Conservation (phyloP, 1,140 invertebrate genomes). For the Nomia melanderi region DNA sequence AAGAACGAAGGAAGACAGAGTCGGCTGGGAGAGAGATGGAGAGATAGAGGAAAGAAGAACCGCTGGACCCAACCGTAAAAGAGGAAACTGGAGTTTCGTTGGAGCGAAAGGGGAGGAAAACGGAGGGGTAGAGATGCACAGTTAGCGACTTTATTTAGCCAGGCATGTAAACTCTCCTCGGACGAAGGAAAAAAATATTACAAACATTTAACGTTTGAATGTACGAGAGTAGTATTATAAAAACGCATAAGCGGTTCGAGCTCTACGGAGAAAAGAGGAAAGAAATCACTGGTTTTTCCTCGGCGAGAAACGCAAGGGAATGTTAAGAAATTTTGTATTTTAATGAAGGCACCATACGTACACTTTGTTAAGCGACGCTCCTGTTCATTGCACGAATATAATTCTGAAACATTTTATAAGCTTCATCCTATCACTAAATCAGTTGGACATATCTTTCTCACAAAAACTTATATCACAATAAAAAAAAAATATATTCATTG, state of each 20-base stretch:
- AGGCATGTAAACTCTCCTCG: constrained; percentile 30
- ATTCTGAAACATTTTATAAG: constrained; percentile 51
- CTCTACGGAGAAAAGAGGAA: background rate
- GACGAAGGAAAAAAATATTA: constrained; percentile 48
- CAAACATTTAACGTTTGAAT: constrained; percentile 32
- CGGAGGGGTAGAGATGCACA: constrained; percentile 19
- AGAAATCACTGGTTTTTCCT: constrained; percentile 7
- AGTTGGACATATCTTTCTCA: too few species aligned
- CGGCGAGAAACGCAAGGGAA: constrained; percentile 10
- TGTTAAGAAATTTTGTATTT: constrained; percentile 54
- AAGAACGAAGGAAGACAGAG: background rate
- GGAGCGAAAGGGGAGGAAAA: constrained; percentile 17
- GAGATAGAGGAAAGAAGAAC: background rate
- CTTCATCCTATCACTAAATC: background rate
- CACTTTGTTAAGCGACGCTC: constrained; percentile 32
- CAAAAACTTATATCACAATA: too few species aligned
- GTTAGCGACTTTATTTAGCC: constrained; percentile 53
- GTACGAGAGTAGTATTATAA: background rate
- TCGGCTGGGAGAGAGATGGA: constrained; percentile 15
- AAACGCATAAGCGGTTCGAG: background rate
- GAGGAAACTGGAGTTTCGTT: constrained; percentile 16
- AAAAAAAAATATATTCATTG: too few species aligned
- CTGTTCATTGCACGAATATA: constrained; percentile 45
- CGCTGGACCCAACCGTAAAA: background rate
- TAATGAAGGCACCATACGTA: constrained; percentile 50